Evolutionary conservation across 2,888 invertebrate species (phyloP), one percentile per base, ranked within the genome.

Genomic region (Drosophila nr. perissopoda): DNA sequence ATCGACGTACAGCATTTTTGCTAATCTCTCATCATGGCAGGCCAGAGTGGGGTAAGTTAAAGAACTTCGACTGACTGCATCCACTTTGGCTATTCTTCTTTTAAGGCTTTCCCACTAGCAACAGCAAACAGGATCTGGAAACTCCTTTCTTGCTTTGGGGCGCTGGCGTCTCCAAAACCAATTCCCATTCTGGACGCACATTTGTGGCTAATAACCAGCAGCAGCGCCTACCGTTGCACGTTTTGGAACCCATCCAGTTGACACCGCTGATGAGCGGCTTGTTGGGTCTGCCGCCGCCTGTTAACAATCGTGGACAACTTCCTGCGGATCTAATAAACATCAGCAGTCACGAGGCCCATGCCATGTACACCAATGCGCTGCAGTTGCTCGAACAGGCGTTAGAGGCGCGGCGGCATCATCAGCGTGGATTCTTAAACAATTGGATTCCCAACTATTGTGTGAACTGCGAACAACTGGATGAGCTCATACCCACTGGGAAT

Each of bases 21-120:
- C 96, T 99, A 92, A 98, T 99, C 16, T 95, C 99, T 8, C 99
- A 99, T 93, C 99, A 99, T 94, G 99, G 98, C 67, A 99, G 99
- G 99, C 98, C 99, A 25, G 96, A 98, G 93, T 98, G 98, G 97
- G 99, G 99, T 92, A 52, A 73, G 61, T 18, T n/a, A 0, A 13
- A 8, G 0, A 29, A 1, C 7, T 38, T 11, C 18, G 31, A 33
- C n/a, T 34, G 13, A 40, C 1, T 52, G 16, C 38, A 34, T 40
- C 27, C 13, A n/a, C 18, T 62, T n/a, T 45, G 16, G 25, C 8
- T 8, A 13, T 7, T 4, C 33, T 27, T 38, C 0, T 56, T 21
- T 33, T 0, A 5, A 76, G 78, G 42, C 18, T 6, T 11, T 16
- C 8, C 11, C 29, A 48, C 25, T 2, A 96, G 97, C 78, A 98